A percentile compares a stretch with the other conserved stretches of the same genome.
These are phyloP conservation scores for Cryptomyrus ogoouensis DNA, from an alignment of 2,113 vertebrate genomes.

Conservation along the genomic window DNA sequence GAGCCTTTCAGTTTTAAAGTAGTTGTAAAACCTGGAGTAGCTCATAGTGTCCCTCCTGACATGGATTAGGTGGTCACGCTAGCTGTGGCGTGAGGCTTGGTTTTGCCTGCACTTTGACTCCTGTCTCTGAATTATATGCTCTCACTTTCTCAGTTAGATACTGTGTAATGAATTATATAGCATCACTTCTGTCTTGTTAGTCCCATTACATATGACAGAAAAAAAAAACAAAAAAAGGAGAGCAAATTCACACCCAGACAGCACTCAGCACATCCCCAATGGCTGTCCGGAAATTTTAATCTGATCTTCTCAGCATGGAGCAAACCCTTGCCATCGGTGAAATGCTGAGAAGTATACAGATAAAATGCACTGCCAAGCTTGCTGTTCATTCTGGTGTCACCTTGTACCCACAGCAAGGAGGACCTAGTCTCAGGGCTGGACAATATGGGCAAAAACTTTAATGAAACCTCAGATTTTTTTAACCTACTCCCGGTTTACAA, in stretches of 20 bases:
- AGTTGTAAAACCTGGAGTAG: too few species aligned
- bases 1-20: too few species aligned
- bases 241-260: neutral
- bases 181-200: slow-evolving; percentile 10
- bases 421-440: neutral
- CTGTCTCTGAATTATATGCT: slow-evolving; percentile 1
- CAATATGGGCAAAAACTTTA: neutral
- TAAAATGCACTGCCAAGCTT: neutral
- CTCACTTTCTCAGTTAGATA: neutral
- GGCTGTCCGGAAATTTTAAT: neutral
- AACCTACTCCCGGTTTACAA: neutral
- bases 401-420: neutral
- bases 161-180: neutral
- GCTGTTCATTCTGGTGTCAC: neutral
- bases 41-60: too few species aligned
- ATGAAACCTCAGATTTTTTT: neutral
- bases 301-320: neutral
- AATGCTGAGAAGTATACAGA: neutral
- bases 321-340: neutral
- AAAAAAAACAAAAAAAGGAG: neutral
- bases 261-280: neutral
- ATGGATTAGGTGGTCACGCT: too few species aligned
- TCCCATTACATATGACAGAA: neutral
- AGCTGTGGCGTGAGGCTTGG: neutral
- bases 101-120: neutral